phyloP scores from a whole-genome alignment of 2,888 invertebrate species.

The Plutella xylostella region DNA sequence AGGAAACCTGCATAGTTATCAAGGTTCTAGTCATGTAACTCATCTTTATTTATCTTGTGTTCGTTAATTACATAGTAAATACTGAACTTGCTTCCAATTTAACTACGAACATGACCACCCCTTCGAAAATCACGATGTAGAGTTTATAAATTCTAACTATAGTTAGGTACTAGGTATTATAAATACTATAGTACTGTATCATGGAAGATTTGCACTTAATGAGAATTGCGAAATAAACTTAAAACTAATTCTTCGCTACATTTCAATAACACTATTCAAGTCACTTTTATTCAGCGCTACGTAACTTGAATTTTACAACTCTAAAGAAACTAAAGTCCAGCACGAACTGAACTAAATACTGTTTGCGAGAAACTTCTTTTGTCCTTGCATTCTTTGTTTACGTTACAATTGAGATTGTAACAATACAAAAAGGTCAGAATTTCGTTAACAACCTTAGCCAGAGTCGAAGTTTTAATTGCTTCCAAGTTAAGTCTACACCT shows the following conservation, averaged over 20 bases:
- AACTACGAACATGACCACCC: too few species aligned
- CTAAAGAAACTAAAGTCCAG: slow-evolving; percentile 30
- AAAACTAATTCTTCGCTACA: neutral
- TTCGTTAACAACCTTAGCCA: slow-evolving; percentile 45
- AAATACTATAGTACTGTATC: too few species aligned
- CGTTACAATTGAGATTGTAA: slow-evolving; percentile 43
- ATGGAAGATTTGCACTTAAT: too few species aligned
- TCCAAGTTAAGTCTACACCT: slow-evolving; percentile 41
- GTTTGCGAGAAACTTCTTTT: slow-evolving; percentile 48
- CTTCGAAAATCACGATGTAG: too few species aligned
- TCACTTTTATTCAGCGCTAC: slow-evolving; percentile 34
- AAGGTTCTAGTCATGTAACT: too few species aligned
- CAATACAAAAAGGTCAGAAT: slow-evolving; percentile 55
- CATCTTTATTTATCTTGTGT: too few species aligned
- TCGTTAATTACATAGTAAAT: too few species aligned
- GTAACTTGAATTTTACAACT: slow-evolving; percentile 35
- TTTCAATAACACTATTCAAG: slow-evolving; percentile 29
- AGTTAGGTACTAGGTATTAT: too few species aligned
- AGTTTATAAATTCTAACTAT: too few species aligned
- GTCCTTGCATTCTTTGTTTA: slow-evolving; percentile 54
- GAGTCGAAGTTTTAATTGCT: slow-evolving; percentile 59
- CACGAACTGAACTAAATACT: slow-evolving; percentile 51
- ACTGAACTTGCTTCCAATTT: too few species aligned
- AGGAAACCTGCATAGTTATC: too few species aligned
- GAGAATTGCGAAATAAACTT: too few species aligned